These are phyloP conservation scores for Phocides pigmalion DNA, from an alignment of 1,140 invertebrate genomes.

Conservation along the genomic window DNA sequence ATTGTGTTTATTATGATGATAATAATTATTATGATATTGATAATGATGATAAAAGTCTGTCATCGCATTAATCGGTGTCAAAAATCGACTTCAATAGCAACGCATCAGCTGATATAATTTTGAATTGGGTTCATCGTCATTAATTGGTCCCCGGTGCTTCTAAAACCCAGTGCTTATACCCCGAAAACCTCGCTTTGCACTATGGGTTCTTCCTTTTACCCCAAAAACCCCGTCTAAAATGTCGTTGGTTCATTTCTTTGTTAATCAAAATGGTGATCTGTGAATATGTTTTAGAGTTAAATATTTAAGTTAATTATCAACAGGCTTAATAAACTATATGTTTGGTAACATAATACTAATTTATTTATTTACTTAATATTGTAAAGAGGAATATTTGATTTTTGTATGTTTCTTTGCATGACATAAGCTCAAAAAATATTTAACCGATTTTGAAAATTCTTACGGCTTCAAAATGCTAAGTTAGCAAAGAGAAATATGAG, in stretches of 20 bases:
- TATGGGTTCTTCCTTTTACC: slow-evolving; percentile 31
- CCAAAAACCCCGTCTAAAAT: slow-evolving; percentile 20
- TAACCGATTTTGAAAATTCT: no score
- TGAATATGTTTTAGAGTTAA: slow-evolving; percentile 1
- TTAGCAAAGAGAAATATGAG: no score
- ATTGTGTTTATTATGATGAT: no score
- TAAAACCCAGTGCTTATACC: slow-evolving; percentile 28
- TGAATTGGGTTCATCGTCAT: slow-evolving; percentile 23
- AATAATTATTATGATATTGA: neutral
- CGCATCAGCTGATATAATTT: slow-evolving; percentile 9
- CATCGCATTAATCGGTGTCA: neutral
- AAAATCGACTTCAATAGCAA: neutral
- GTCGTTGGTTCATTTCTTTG: slow-evolving; percentile 32
- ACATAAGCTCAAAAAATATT: no score
- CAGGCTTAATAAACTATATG: no score
- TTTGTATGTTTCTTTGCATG: no score
- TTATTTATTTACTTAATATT: no score
- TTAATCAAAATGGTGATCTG: slow-evolving; percentile 23
- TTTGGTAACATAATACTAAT: no score
- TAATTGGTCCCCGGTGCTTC: slow-evolving; percentile 31
- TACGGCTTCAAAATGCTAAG: no score
- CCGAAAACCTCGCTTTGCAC: slow-evolving; percentile 27
- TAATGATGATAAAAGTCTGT: neutral
- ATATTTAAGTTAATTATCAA: no score
- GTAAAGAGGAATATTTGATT: no score